A percentile compares a stretch with the other conserved stretches of the same genome.
Conservation (phyloP, 2,797 vertebrate species). For the Scomberomorus guttatus region DNA sequence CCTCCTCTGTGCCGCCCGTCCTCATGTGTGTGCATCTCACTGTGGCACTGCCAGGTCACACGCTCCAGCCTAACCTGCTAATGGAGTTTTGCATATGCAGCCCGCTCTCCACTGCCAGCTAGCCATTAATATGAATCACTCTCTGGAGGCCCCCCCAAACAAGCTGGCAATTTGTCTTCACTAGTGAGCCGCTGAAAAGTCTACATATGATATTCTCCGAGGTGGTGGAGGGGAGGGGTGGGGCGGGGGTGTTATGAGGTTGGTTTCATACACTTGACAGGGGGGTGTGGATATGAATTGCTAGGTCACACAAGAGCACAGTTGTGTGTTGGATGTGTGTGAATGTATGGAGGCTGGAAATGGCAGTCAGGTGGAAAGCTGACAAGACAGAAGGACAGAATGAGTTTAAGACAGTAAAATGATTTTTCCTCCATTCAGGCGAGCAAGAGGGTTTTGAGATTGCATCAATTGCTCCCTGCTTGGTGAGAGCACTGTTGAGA, state of each 20-base stretch:
- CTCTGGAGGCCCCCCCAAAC: conserved; percentile 80
- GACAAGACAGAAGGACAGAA: conserved; percentile 39
- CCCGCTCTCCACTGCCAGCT: conserved; percentile 79
- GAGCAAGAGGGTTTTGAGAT: conserved; percentile 36
- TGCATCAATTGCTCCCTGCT: conserved; percentile 47
- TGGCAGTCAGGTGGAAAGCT: conserved; percentile 47
- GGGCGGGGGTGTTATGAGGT: conserved; percentile 37
- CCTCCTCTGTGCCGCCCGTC: conserved; percentile 7
- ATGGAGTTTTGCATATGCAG: conserved; percentile 88
- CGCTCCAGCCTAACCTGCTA: conserved; percentile 84
- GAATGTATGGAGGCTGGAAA: conserved; percentile 10
- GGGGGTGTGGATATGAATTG: conserved; percentile 33
- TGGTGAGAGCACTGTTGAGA: conserved; percentile 27
- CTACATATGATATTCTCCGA: conserved; percentile 82
- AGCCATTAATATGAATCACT: conserved; percentile 88
- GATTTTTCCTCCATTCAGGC: conserved; percentile 33
- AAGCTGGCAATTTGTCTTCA: conserved; percentile 88
- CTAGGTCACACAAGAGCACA: conserved; percentile 27
- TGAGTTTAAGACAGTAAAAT: conserved; percentile 31
- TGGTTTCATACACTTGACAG: conserved; percentile 58
- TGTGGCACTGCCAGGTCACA: conserved; percentile 75
- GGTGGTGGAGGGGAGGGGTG: conserved; percentile 56
- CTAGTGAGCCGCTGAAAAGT: conserved; percentile 85
- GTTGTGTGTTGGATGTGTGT: neutral
- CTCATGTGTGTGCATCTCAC: conserved; percentile 50